phyloP scores from a whole-genome alignment of 2,113 vertebrate genomes.

The Charina bottae region DNA sequence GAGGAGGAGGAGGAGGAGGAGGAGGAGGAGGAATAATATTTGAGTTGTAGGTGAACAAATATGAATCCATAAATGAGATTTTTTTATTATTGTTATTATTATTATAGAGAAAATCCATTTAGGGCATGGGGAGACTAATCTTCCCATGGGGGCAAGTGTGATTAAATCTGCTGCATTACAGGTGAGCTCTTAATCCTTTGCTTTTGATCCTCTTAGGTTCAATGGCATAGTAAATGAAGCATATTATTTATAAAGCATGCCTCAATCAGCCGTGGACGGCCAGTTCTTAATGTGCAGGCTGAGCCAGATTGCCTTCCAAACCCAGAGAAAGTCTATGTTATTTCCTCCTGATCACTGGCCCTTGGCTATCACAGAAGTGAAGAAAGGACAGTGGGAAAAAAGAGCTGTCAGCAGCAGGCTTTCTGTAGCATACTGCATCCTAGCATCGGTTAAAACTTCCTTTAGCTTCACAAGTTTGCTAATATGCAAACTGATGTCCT shows the following conservation, averaged over 20 bases:
- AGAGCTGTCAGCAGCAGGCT: background rate
- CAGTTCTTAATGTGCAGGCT: background rate
- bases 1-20: background rate
- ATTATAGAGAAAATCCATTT: background rate
- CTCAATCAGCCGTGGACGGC: background rate
- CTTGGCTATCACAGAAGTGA: background rate
- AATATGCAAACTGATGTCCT: background rate
- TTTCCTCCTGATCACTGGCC: background rate
- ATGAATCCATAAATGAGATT: background rate
- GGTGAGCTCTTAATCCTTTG: background rate
- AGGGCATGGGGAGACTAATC: background rate
- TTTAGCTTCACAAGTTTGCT: background rate
- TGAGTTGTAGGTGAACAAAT: background rate
- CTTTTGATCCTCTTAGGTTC: background rate
- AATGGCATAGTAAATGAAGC: background rate
- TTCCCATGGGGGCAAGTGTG: too few species aligned
- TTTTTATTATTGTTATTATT: rapidly evolving
- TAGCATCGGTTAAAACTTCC: background rate
- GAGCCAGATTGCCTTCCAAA: background rate
- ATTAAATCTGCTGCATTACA: background rate
- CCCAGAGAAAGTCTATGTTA: background rate
- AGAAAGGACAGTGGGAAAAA: background rate
- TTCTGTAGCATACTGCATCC: background rate
- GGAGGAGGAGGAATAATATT: background rate
- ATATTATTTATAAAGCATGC: background rate